phyloP scores from a whole-genome alignment of 2,888 invertebrate genomes.

The Nipponacmea schrenckii region DNA sequence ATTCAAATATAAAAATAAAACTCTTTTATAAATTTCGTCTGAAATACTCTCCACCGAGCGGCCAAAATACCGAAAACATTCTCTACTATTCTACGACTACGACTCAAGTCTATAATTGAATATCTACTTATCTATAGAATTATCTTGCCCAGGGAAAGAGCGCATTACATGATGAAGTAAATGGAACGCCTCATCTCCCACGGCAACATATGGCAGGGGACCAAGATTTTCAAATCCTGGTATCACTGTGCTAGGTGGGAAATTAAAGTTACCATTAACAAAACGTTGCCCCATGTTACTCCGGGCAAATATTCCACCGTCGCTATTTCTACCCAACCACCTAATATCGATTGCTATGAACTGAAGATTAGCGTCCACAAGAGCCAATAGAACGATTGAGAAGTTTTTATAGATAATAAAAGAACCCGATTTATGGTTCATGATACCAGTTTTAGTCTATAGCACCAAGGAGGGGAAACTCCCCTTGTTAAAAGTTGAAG shows the following conservation, averaged over 20 bases:
- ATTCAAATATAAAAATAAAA: no score
- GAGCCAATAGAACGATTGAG: conserved; percentile 44
- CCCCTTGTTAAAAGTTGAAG: no score
- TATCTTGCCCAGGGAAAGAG: no score
- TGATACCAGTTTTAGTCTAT: conserved; percentile 31
- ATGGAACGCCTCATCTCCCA: conserved; percentile 49
- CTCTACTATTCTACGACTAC: no score
- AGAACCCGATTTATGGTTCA: conserved; percentile 25
- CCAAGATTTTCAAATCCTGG: conserved; percentile 28
- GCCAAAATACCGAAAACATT: no score
- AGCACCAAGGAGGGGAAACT: no score
- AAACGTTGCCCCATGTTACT: conserved; percentile 16
- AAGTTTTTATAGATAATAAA: conserved; percentile 30
- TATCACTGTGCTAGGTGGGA: conserved; percentile 9
- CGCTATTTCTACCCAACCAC: conserved; percentile 56
- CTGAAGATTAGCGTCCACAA: conserved; percentile 66
- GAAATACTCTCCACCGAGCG: no score
- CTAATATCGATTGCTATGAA: conserved; percentile 60
- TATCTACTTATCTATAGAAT: no score
- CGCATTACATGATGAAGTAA: conserved; percentile 28
- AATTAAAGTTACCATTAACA: conserved; percentile 3
- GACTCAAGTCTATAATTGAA: no score
- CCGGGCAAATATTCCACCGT: conserved; percentile 52
- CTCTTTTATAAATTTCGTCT: no score
- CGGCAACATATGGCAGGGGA: conserved; percentile 34